Base-by-base conservation (phyloP, 2,113 vertebrate genomes). In the Xenopus tropicalis region DNA sequence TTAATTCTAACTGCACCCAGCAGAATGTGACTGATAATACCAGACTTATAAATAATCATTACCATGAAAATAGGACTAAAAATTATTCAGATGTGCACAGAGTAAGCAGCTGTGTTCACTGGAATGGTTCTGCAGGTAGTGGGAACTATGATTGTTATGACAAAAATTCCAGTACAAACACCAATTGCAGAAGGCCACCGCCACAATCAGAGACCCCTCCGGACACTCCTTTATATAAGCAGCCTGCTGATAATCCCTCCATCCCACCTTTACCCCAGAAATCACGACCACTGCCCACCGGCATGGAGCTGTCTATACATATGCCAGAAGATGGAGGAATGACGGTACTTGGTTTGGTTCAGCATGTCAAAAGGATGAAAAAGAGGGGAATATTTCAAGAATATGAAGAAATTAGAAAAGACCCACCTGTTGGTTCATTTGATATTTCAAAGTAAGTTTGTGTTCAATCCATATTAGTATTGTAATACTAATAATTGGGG, bases 341-440 rank as follows among this genome's bases (percentile, higher is more conserved):
- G 92, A 91, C 91, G 1, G 92, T 95, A 4, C 90, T 90, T 51
- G 94, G 98, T 78, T 81, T 98, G 79, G 82, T 94, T 80, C 82
- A 89, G 0, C 93, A 94, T 0, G 89, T 98, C 14, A 93, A 85
- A 73, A 83, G 83, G 70, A 91, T 93, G 48, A 96, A 98, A 80
- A 94, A 97, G 64, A 82, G 88, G 0, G 96, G 96, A 0, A 91
- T 98, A 85, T 95, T 96, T 0, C 91, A 91, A 51, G 96, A 99
- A 77, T 98, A 99, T 0, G 95, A 98, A 72, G 97, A 97, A 78
- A 92, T 98, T 61, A 91, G 95, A 51, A 91, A 86, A 54, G 92
- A 96, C 72, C 86, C 89, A 12, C 94, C 95, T 0, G 77, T 91
- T 0, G 96, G 97, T 78, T 95, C 93, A 54, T 99, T 99, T 25